Evolutionary conservation across 2,113 vertebrate genomes (phyloP), one percentile per base, ranked within the genome.

Genomic region (Urocynchramus pylzowi): DNA sequence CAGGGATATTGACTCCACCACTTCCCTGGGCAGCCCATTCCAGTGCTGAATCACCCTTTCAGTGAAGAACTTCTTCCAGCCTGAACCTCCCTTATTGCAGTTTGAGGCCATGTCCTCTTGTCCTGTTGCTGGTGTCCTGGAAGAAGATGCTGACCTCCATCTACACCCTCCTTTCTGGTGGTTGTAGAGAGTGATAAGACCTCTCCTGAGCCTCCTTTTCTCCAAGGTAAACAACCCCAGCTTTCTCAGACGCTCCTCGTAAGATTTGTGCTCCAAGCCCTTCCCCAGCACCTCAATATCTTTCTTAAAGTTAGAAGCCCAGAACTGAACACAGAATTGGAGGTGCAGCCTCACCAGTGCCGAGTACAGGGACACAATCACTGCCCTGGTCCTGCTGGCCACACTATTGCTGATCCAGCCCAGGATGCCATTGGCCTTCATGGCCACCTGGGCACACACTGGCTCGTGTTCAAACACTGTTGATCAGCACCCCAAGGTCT

Each of bases 311-410:
- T 42, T 19, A 45, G 33, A 7, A 11, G 19, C 19, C 33, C 37
- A 30, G 13, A 59, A 54, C 7, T 4, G 2, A 19, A 5, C 10
- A 30, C 5, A 49, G 6, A 5, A 49, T 26, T 77, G 1, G 1
- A 54, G 49, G 10, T 33, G 31, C 9, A 12, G 10, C 10, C 31
- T 37, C 13, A 11, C 7, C 35, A 33, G 12, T 5, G 35, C 31
- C 0, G 1, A 63, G 31, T 11, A 47, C 15, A 42, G 35, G 4
- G 7, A 7, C 0, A 56, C 10, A 23, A 9, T 23, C 30, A 1
- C 17, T 76, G 16, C 11, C 47, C 41, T 69, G n/a, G 0, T 49
- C 26, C 6, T 42, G 14, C 31, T 70, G 49, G 35, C 10, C 39
- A n/a, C 45, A n/a, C 7, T 4, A 1, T 21, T 67, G 0, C 37